Base-by-base conservation (phyloP, 2,113 vertebrate species). In the Myotis davidii region DNA sequence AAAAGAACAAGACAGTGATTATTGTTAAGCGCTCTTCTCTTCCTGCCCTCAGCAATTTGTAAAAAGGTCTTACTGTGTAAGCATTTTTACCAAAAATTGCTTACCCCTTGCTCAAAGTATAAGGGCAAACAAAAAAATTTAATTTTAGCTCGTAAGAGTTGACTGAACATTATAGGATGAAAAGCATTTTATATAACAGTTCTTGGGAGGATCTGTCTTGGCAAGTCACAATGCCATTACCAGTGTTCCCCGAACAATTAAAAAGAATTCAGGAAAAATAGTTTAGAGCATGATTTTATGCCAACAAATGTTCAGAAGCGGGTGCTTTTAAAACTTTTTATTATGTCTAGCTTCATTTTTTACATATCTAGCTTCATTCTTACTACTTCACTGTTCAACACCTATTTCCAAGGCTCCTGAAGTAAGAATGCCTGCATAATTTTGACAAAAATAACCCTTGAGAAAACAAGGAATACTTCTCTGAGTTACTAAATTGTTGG, bases 1-100 rank as follows among this genome's bases (percentile, higher is more conserved):
- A 94, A 94, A 93, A 93, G 90, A 97, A 96, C 79, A 96, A 90
- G 72, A 85, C 12, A 65, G 84, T n/a, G 34, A 94, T 87, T 94
- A 85, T 81, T 85, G 82, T 94, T 94, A 72, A 85, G 8, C 18
- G 67, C 1, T 91, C 69, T 77, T 78, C 50, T 25, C 18, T 89
- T 11, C 72, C 82, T 85, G 16, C 81, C 32, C 39, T 65, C 72
- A 88, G 45, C 77, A 93, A 6, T 88, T 86, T 88, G 48, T 72
- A 48, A 83, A 94, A 92, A 72, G 16, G 32, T 84, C 94, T 92
- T 93, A 77, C 88, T 96, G 52, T 90, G 76, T 81, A 76, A 94
- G 76, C 69, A 90, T 92, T 94, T 92, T 92, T 76, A 81, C 45
- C 34, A 59, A 61, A 95, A 94, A 39, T 88, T 81, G 37, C 65